These are phyloP conservation scores for Therioaphis trifolii DNA, from an alignment of 2,888 invertebrate species.

Conservation along the genomic window DNA sequence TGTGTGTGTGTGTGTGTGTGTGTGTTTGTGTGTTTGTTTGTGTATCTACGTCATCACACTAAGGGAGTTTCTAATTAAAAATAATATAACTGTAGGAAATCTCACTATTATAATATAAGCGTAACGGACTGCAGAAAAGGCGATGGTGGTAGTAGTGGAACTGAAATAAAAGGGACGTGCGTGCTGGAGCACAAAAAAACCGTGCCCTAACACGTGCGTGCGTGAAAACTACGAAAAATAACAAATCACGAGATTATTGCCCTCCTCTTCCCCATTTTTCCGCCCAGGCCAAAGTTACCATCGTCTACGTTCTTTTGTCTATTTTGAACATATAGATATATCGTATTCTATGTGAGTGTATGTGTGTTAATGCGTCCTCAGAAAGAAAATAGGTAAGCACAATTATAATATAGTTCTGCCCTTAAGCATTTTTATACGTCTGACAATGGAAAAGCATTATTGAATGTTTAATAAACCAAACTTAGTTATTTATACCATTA, in stretches of 20 bases:
- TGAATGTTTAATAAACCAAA: too few species aligned
- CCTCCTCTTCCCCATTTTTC: neutral
- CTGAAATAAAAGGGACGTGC: conserved; percentile 40
- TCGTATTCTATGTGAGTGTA: neutral
- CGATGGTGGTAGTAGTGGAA: neutral
- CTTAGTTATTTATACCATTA: too few species aligned
- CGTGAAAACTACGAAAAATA: conserved; percentile 41
- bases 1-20: neutral
- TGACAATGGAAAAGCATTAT: too few species aligned
- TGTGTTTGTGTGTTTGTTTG: neutral
- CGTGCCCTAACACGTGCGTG: conserved; percentile 21
- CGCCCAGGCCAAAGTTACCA: conserved; percentile 10
- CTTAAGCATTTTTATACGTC: too few species aligned
- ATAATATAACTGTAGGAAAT: conserved; percentile 31
- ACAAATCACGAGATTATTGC: conserved; percentile 50
- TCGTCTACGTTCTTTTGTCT: neutral
- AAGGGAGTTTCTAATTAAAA: conserved; percentile 41
- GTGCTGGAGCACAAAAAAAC: conserved; percentile 25
- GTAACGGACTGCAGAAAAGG: neutral
- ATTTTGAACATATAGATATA: neutral
- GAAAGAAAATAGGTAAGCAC: too few species aligned
- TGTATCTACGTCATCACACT: conserved; percentile 13
- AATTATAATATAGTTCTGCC: too few species aligned
- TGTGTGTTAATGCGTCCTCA: neutral
- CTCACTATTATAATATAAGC: conserved; percentile 29